Evolutionary conservation across 2,113 vertebrate species (phyloP), one percentile per base, ranked within the genome.

Genomic region (Phalacrocorax pelagicus): DNA sequence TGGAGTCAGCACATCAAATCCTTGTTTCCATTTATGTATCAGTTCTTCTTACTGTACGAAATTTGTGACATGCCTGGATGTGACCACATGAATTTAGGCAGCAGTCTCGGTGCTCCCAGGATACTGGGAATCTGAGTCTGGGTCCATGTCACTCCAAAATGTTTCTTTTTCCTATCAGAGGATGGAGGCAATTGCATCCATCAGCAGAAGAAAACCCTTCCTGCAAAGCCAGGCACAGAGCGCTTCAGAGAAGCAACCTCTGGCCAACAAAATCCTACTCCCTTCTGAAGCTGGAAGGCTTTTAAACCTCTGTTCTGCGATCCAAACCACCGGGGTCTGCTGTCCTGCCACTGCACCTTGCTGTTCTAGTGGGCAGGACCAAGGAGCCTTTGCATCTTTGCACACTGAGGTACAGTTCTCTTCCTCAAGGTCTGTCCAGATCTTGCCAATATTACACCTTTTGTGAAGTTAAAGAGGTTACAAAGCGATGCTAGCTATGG

Each of bases 371-470:
- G 57, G 58, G 40, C 58, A 73, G 52, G 22, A 54, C 55, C 36
- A 15, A 42, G 66, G 55, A 74, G n/a, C 36, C 17, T 58, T 79
- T 8, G 26, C 22, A 7, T 61, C 32, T 44, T 47, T n/a, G 15
- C 83, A 84, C 0, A 0, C 30, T 38, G 20, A 30, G 21, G 29
- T 11, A 3, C 5, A 3, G 16, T 27, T 42, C 44, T 46, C 32
- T 59, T 77, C 46, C 62, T 73, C 11, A 0, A 16, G 65, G 29
- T 47, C 29, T 15, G 55, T 9, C 36, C 66, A 29, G 61, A 12
- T 42, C 19, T 44, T 32, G 30, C 32, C 59, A n/a, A 6, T 2
- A 13, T 7, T 3, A 29, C 38, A 27, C 21, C 24, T 47, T 47
- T 58, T n/a, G 12, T 30, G 59, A 51, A 65, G 87, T 24, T 79